phyloP scores from a whole-genome alignment of 2,888 invertebrate genomes.

The Anoplius nigerrimus region DNA sequence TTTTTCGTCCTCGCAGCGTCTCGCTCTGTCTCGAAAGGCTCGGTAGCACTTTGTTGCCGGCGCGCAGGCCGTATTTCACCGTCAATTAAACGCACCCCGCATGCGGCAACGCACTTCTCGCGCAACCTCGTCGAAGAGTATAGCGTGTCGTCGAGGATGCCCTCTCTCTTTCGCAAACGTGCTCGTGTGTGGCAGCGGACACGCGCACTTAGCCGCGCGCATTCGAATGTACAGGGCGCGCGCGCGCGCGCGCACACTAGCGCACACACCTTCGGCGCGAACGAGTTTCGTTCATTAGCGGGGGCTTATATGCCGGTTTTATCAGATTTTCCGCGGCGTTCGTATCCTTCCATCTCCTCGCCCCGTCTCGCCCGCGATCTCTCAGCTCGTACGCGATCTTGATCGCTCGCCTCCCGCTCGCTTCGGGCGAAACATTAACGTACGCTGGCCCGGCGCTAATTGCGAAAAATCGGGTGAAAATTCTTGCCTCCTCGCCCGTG shows the following conservation, averaged over 20 bases:
- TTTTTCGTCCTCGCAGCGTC: no score
- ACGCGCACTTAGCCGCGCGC: no score
- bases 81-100: conserved; percentile 60
- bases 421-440: no score
- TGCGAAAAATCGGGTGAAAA: no score
- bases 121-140: conserved; percentile 26
- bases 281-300: conserved; percentile 68
- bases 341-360: conserved; percentile 40
- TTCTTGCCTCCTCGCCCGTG: no score
- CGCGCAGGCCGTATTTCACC: conserved; percentile 52
- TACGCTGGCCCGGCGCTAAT: no score
- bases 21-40: no score
- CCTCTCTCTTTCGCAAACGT: no score
- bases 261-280: conserved; percentile 45
- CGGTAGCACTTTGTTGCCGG: conserved; percentile 28
- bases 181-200: no score
- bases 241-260: conserved; percentile 12
- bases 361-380: conserved; percentile 5
- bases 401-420: no score
- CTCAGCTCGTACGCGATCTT: not conserved
- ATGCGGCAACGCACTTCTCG: conserved; percentile 43
- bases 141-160: not conserved
- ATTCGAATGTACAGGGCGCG: conserved; percentile 9
- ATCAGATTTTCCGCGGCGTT: conserved; percentile 58
- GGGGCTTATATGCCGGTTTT: conserved; percentile 55